A percentile compares a stretch with the other conserved stretches of the same genome.
Evolutionary conservation across 2,888 invertebrate species (phyloP).

Genomic region (Gandaritis pyraliata): DNA sequence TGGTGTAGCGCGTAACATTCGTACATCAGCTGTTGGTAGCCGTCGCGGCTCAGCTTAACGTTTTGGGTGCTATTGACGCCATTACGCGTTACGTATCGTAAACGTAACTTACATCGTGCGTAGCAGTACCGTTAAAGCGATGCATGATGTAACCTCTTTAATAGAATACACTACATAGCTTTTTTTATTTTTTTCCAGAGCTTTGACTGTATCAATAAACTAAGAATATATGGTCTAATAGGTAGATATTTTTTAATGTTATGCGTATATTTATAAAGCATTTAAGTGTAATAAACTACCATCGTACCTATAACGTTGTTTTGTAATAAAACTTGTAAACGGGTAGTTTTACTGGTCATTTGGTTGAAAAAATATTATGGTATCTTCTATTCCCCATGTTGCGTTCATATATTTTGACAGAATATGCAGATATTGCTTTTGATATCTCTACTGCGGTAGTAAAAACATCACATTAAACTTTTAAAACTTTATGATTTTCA

Average conservation of each 20-base stretch:
- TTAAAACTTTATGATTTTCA: neutral
- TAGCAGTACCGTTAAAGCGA: too few species aligned
- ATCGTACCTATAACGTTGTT: conserved; percentile 14
- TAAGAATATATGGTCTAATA: conserved; percentile 36
- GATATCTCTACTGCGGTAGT: conserved; percentile 11
- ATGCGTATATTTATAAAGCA: conserved; percentile 33
- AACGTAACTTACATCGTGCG: too few species aligned
- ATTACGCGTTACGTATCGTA: too few species aligned
- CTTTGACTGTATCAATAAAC: conserved; percentile 52
- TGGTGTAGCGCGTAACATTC: conserved; percentile 62
- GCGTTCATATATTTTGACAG: conserved; percentile 17
- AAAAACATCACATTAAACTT: conserved; percentile 6
- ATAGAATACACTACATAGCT: conserved; percentile 57
- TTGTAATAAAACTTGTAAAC: conserved; percentile 23
- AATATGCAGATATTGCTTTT: conserved; percentile 3
- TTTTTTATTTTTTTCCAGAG: conserved; percentile 47
- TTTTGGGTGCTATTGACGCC: too few species aligned
- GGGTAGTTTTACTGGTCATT: conserved; percentile 29
- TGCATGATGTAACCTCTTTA: conserved; percentile 73
- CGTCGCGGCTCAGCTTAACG: conserved; percentile 65
- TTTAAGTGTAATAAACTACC: conserved; percentile 29
- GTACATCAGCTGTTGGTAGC: conserved; percentile 73
- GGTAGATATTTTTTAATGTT: conserved; percentile 30
- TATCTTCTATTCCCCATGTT: conserved; percentile 20
- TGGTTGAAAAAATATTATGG: conserved; percentile 8